Evolutionary conservation across 2,113 vertebrate genomes (phyloP).

Genomic region (Nanorana parkeri): DNA sequence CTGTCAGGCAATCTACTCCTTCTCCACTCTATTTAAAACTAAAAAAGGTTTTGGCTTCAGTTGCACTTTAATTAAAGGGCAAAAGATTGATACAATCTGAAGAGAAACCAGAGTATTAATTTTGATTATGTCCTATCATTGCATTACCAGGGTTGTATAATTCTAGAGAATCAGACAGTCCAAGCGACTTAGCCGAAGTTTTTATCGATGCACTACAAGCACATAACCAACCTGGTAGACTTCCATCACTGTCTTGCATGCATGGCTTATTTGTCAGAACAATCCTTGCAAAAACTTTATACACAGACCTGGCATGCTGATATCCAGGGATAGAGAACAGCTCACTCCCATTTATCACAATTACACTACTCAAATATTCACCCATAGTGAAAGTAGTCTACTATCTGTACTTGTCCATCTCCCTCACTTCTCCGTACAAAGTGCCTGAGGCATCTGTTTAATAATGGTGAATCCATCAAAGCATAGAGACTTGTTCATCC

Average conservation of each 20-base stretch:
- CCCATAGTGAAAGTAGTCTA: not conserved
- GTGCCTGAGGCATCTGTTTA: conserved; percentile 32
- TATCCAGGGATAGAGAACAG: not conserved
- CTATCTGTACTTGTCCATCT: conserved; percentile 37
- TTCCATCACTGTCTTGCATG: not conserved
- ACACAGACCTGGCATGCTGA: not conserved
- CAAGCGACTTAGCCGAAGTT: too few species aligned
- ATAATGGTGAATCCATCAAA: conserved; percentile 53
- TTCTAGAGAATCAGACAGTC: too few species aligned
- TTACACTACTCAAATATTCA: not conserved
- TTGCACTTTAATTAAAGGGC: too few species aligned
- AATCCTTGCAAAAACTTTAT: not conserved
- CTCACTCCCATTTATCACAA: conserved; percentile 12
- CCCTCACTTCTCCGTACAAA: conserved; percentile 14
- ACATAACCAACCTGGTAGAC: too few species aligned
- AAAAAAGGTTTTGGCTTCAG: too few species aligned
- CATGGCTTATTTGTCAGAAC: not conserved
- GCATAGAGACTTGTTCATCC: conserved; percentile 23
- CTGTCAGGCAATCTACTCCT: too few species aligned
- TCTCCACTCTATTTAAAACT: too few species aligned
- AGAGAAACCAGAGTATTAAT: too few species aligned
- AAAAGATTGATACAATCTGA: too few species aligned
- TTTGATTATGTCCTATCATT: too few species aligned
- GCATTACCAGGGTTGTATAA: too few species aligned
- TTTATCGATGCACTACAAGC: too few species aligned